Conservation (phyloP, 35 echinoderm and acorn worm genomes). For the Strongylocentrotus purpuratus region DNA sequence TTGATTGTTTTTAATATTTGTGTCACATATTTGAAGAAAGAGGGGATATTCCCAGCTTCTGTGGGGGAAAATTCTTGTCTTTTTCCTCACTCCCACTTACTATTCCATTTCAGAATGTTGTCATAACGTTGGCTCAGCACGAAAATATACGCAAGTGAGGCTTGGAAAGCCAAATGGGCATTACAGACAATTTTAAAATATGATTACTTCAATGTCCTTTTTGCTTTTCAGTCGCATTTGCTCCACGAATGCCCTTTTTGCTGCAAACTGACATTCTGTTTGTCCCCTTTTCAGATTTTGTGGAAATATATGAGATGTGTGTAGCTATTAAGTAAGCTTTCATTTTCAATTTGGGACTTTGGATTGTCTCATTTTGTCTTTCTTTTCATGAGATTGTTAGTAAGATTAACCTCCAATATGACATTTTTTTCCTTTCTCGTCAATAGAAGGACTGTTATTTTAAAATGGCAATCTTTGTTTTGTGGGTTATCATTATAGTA, state of each 20-base stretch:
- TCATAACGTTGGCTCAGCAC: background rate
- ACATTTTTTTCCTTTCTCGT: background rate
- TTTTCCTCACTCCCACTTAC: background rate
- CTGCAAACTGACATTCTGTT: background rate
- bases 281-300: background rate
- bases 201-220: background rate
- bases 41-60: background rate
- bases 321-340: background rate
- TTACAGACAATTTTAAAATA: too few species aligned
- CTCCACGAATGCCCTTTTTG: background rate
- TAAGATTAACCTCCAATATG: background rate
- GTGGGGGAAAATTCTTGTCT: background rate
- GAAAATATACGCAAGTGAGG: background rate
- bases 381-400: background rate
- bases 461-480: background rate
- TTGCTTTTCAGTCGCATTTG: background rate
- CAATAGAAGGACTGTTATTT: background rate
- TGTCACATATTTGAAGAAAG: background rate
- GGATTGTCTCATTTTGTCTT: background rate
- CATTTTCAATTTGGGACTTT: background rate
- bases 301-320: background rate
- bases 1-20: background rate
- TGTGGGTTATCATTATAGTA: background rate
- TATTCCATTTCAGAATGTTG: background rate
- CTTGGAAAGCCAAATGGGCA: too few species aligned